Evolutionary conservation across 1,140 invertebrate species (phyloP), one percentile per base, ranked within the genome.

Genomic region (Leptinotarsa lineolata): DNA sequence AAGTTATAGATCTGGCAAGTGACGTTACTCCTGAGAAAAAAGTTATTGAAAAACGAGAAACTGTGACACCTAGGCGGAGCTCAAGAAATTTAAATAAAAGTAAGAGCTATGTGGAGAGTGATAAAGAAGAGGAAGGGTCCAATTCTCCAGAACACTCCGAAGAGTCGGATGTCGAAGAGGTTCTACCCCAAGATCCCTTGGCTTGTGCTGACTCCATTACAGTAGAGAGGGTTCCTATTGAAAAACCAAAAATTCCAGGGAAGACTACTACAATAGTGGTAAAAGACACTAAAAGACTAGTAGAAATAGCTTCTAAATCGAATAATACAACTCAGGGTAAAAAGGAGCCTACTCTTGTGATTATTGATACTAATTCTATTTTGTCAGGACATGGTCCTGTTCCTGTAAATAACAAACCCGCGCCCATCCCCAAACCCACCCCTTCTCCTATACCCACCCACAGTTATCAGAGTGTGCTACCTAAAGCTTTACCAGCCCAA

Each of bases 301-400:
- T 92, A 13, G 90, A 92, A 82, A 92, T 93, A 74, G 91, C 90
- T 8, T 83, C 83, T 68, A 87, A 85, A 81, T 77, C 81, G 11
- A 84, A 81, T 72, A 73, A 80, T 15, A 75, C 74, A 63, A 82
- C 83, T 67, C 86, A 87, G 68, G 87, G 87, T 67, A 88, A 92
- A 77, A 93, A 92, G 77, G 91, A 93, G 81, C 91, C 91, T 2
- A 93, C 91, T 2, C 85, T 93, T 77, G 92, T 94, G 30, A 92
- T 94, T 66, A 92, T 94, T 72, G 92, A 93, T 79, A 92, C 91
- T 4, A 92, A 93, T 86, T 90, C 90, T 13, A 91, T 92, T 77
- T 81, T 91, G 48, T 89, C 89, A 61, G 90, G 89, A 5, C 87
- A 89, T 73, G 90, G 90, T 63, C 88, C 89, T 21, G 83, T 91